These are phyloP conservation scores for Glomeris maerens DNA, from an alignment of 1,140 invertebrate species.

Conservation along the genomic window DNA sequence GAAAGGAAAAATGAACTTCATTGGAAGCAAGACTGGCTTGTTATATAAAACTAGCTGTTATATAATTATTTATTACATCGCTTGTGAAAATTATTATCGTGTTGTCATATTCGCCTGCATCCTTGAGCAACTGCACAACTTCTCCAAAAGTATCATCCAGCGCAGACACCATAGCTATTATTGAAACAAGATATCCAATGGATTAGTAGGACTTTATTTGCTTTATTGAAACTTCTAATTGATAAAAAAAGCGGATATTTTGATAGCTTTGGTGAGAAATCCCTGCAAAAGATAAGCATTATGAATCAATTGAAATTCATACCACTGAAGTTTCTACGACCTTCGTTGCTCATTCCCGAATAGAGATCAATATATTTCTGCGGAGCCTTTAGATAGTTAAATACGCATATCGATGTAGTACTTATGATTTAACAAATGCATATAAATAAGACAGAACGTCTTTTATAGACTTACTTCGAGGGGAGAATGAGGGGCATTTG, in stretches of 20 bases:
- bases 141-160: neutral
- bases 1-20: neutral
- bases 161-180: neutral
- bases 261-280: too few species aligned
- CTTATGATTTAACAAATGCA: neutral
- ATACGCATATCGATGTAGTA: neutral
- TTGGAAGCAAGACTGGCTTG: neutral
- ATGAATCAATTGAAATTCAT: neutral
- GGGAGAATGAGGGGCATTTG: too few species aligned
- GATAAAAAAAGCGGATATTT: too few species aligned
- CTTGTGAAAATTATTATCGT: neutral
- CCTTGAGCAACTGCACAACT: neutral
- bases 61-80: neutral
- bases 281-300: neutral
- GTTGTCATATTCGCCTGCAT: neutral
- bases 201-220: neutral
- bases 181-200: too few species aligned
- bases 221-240: too few species aligned
- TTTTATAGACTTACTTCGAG: neutral
- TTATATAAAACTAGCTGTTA: neutral
- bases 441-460: neutral
- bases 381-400: neutral
- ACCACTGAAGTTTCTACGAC: neutral
- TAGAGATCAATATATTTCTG: neutral
- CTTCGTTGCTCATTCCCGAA: neutral